These are phyloP conservation scores for Drosophila subsilvestris DNA, from an alignment of 2,888 invertebrate genomes.

Conservation along the genomic window DNA sequence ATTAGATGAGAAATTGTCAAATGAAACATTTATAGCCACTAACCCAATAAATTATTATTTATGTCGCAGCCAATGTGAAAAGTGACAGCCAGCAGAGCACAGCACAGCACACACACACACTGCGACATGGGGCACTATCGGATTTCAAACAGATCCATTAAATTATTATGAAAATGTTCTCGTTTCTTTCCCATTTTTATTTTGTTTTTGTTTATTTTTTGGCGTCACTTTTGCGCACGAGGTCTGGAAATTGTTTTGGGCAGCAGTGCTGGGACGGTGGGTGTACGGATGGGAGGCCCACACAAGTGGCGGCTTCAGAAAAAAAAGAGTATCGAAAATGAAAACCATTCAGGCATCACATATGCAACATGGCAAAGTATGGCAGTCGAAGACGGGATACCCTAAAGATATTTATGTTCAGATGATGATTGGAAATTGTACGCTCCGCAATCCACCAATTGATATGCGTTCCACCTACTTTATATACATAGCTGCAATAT, in stretches of 20 bases:
- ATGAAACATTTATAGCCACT: slow-evolving; percentile 52
- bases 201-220: slow-evolving; percentile 1
- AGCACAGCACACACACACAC: slow-evolving; percentile 15
- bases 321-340: slow-evolving; percentile 7
- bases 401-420: neutral
- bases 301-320: slow-evolving; percentile 53
- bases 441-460: neutral
- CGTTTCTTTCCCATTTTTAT: slow-evolving; percentile 7
- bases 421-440: no score
- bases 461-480: neutral
- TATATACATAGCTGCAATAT: slow-evolving; percentile 15
- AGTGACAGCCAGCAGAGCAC: slow-evolving; percentile 48
- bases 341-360: neutral
- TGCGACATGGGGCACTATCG: slow-evolving; percentile 48
- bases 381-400: neutral
- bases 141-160: slow-evolving; percentile 70
- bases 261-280: slow-evolving; percentile 1
- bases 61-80: slow-evolving; percentile 59
- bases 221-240: slow-evolving; percentile 56
- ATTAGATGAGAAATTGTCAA: slow-evolving; percentile 72
- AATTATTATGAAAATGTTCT: slow-evolving; percentile 62
- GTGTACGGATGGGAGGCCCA: slow-evolving; percentile 30
- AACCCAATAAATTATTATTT: slow-evolving; percentile 69
- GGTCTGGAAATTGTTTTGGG: slow-evolving; percentile 26
- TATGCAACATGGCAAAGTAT: neutral